Conservation (phyloP, 2,888 invertebrate genomes). For the Chirona hameri region DNA sequence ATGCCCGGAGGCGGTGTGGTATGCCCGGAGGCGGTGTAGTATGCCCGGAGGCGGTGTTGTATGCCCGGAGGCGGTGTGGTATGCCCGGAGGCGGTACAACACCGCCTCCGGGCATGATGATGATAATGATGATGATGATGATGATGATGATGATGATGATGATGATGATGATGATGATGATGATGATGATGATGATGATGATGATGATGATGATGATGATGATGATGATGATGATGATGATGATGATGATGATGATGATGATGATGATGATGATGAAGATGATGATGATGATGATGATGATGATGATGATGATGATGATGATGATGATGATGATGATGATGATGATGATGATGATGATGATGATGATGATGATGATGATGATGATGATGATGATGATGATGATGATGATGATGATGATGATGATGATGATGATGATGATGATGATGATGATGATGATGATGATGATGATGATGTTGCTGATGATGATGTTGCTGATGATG, state of each 20-base stretch:
- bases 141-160: slow-evolving; percentile 22
- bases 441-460: slow-evolving; percentile 22
- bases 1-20: too few relatives aligned
- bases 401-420: slow-evolving; percentile 22
- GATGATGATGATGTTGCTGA: too few relatives aligned
- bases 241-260: slow-evolving; percentile 22
- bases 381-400: slow-evolving; percentile 22
- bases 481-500: too few relatives aligned
- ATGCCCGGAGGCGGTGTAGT: too few relatives aligned
- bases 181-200: slow-evolving; percentile 22
- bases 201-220: slow-evolving; percentile 22
- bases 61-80: too few relatives aligned
- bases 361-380: slow-evolving; percentile 22
- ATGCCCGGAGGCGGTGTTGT: too few relatives aligned
- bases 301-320: slow-evolving; percentile 22
- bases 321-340: slow-evolving; percentile 22
- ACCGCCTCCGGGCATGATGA: too few relatives aligned
- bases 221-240: slow-evolving; percentile 22
- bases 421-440: slow-evolving; percentile 22
- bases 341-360: slow-evolving; percentile 22
- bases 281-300: slow-evolving; percentile 22
- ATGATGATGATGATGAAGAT: slow-evolving; percentile 11
- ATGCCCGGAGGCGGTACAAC: too few relatives aligned
- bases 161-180: slow-evolving; percentile 22
- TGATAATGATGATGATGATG: slow-evolving; percentile 22